Evolutionary conservation across 2,113 vertebrate genomes (phyloP).

Genomic region (Phalacrocorax pelagicus): DNA sequence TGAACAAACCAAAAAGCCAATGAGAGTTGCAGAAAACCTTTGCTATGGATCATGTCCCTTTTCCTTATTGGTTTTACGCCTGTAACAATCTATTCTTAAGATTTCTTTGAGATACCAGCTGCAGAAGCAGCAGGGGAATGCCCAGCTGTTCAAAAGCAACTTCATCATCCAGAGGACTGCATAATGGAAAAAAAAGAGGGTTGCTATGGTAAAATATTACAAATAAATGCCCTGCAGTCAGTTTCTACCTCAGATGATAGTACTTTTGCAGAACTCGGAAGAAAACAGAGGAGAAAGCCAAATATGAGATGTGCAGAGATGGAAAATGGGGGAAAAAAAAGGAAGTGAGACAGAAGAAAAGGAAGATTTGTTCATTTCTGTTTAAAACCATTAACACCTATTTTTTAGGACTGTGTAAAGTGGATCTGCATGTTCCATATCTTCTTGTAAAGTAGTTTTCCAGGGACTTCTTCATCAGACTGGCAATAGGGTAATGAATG

Average conservation of each 20-base stretch:
- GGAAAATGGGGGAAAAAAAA: background rate
- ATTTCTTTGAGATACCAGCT: background rate
- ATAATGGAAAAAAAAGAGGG: background rate
- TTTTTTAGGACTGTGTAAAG: background rate
- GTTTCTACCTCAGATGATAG: slow-evolving; percentile 10
- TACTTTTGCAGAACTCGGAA: slow-evolving; percentile 41
- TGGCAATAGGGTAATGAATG: background rate
- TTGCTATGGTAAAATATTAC: slow-evolving; percentile 43
- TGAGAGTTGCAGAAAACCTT: background rate
- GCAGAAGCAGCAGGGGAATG: background rate
- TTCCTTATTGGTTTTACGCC: background rate
- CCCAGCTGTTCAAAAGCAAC: slow-evolving; percentile 8
- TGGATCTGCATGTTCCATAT: background rate
- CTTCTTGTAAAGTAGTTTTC: background rate
- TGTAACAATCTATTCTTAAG: background rate
- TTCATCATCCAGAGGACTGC: background rate
- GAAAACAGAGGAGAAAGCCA: slow-evolving; percentile 45
- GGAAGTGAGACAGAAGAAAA: slow-evolving; percentile 14
- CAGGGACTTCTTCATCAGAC: background rate
- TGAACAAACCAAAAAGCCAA: background rate
- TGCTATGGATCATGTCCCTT: background rate
- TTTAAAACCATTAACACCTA: background rate
- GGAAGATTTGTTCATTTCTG: background rate
- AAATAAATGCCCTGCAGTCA: slow-evolving; percentile 35
- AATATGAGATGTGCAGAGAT: background rate